Evolutionary conservation across 2,888 invertebrate species (phyloP), one percentile per base, ranked within the genome.

Genomic region (Strigamia transsilvanica): DNA sequence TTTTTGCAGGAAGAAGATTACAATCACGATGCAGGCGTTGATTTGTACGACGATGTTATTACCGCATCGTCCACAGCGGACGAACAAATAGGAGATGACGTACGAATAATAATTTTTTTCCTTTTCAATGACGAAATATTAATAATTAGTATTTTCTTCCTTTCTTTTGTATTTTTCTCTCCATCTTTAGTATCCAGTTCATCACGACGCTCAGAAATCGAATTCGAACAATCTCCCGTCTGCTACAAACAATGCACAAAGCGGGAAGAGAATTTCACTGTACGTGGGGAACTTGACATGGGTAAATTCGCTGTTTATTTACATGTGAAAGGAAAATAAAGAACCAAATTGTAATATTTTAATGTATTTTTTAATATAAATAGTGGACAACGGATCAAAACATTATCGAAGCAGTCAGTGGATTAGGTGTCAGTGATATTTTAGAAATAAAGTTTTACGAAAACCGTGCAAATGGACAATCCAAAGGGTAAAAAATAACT

Each of bases 401-500:
- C 87, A 93, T 99, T 85, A 93, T 94, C 80, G 96, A 97, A 89
- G 93, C 94, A n/a, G 91, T 98, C 83, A 92, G 92, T 81, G 93
- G 94, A 85, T 91, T 96, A 85, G 98, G 98, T 79, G 94, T 98
- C 7, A 92, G 91, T 82, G 99, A 99, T 89, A 94, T 99, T 87
- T 92, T 97, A 86, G 99, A 99, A 88, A 97, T 99, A 51, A 99
- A 99, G 90, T 99, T 99, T 90, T 98, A 98, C 90, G 99, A 99
- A 89, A 99, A 99, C 90, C 92, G 99, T 86, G 94, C 97, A 46
- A 99, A 99, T 90, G 99, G 99, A 34, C 98, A 98, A 89, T 98
- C 97, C 0, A 99, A 99, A 90, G 97, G 99, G 89, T 88, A 87
- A 87, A 86, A 82, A 80, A 32, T n/a, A n/a, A n/a, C n/a, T n/a